Conservation (phyloP, 1,140 invertebrate genomes). For the Cepaea nemoralis region DNA sequence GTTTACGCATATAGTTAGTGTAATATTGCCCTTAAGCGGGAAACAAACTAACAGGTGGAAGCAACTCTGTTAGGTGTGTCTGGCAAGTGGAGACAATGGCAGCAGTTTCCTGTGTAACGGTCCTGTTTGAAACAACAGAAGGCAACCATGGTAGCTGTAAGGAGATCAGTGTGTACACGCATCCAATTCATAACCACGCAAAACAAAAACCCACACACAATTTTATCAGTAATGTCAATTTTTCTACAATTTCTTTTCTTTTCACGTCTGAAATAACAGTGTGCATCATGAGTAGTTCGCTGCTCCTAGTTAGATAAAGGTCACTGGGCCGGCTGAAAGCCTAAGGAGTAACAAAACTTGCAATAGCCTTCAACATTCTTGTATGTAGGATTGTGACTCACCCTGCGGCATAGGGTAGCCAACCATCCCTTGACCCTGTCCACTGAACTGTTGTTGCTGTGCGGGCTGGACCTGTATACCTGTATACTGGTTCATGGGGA, state of each 20-base stretch:
- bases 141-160: neutral
- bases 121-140: neutral
- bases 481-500: conserved; percentile 55
- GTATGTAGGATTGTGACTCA: conserved; percentile 43
- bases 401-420: conserved; percentile 66
- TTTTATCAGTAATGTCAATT: conserved; percentile 7
- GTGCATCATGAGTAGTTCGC: neutral
- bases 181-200: conserved; percentile 11
- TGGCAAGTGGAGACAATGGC: neutral
- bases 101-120: conserved; percentile 20
- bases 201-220: neutral
- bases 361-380: conserved; percentile 7
- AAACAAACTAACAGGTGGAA: neutral
- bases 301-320: conserved; percentile 26
- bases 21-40: neutral
- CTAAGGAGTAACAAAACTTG: neutral
- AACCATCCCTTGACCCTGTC: conserved; percentile 59
- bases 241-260: neutral
- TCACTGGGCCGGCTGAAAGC: conserved; percentile 42
- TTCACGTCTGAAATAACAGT: conserved; percentile 2
- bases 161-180: neutral
- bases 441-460: conserved; percentile 61
- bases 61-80: neutral
- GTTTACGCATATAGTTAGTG: too few relatives aligned
- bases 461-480: conserved; percentile 52